Evolutionary conservation across 2,888 invertebrate species (phyloP), one percentile per base, ranked within the genome.

Genomic region (Ophion costatus): DNA sequence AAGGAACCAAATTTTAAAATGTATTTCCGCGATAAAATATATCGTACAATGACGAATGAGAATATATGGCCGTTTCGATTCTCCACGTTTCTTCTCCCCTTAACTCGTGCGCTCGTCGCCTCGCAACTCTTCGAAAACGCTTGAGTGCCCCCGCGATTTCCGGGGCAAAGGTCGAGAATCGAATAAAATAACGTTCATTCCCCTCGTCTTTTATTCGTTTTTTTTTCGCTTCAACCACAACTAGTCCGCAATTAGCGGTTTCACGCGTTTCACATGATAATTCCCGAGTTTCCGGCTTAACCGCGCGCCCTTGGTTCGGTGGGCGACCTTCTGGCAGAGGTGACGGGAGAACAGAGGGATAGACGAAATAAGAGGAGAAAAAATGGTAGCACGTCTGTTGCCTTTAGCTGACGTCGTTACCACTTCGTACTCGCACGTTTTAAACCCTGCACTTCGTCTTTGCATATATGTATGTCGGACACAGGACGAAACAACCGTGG

Each of bases 161-260:
- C 83, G 79, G 51, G 11, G 64, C 20, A 14, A 42, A 66, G 6
- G 2, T 20, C 20, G 71, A 66, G 64, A 80, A 76, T 71, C 75
- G 64, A 80, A 76, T 51, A 14, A 83, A 83, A 80, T 76, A 70
- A 57, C 69, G 57, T 70, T 83, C 63, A 29, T 42, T 83, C 71
- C 56, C 80, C 74, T 56, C 64, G 64, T 77, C 78, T 45, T 69
- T 75, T 51, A 59, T 71, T 71, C 61, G 24, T 2, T 45, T 59
- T 80, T 84, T 79, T 14, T 70, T 80, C 42, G 51, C 57, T 71
- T 61, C 24, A 33, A 56, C 77, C 64, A 57, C 78, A 69, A 75
- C 69, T 42, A 84, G 80, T 73, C 83, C 82, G 88, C 90, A 90
- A 92, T 92, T 91, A 91, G 89, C 89, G 88, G 87, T 84, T 84